These are phyloP conservation scores for Fulica atra DNA, from an alignment of 2,113 vertebrate genomes.

Conservation along the genomic window DNA sequence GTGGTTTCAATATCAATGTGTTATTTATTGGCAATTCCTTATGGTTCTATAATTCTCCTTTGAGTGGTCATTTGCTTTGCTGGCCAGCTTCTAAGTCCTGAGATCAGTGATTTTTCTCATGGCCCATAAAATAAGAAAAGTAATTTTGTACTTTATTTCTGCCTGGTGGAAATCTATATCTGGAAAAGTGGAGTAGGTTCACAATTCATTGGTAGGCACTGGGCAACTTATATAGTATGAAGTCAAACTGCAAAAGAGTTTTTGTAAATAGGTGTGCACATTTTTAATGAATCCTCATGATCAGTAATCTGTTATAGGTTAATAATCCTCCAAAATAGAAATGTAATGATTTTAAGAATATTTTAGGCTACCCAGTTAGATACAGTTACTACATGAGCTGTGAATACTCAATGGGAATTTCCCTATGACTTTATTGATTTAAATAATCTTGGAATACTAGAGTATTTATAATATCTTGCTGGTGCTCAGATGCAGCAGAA, in stretches of 20 bases:
- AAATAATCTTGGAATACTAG: neutral
- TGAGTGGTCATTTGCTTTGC: slow-evolving; percentile 37
- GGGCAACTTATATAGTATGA: neutral
- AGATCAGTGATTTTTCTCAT: slow-evolving; percentile 22
- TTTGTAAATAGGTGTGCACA: neutral
- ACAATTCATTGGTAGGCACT: neutral
- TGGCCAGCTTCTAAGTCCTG: neutral
- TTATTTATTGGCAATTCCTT: slow-evolving; percentile 39
- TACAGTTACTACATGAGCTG: neutral
- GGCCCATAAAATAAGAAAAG: slow-evolving; percentile 23
- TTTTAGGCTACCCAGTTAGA: neutral
- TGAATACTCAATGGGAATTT: neutral
- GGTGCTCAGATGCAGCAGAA: neutral
- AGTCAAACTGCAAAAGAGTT: neutral
- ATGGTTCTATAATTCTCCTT: slow-evolving; percentile 27
- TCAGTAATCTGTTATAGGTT: neutral
- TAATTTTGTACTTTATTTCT: slow-evolving; percentile 13
- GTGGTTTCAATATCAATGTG: neutral
- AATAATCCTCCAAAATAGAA: neutral
- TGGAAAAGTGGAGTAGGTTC: neutral
- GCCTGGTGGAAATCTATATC: neutral
- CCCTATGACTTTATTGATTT: neutral
- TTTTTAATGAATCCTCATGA: neutral
- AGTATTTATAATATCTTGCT: neutral
- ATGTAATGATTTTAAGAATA: neutral